Evolutionary conservation across 1,140 invertebrate species (phyloP), one percentile per base, ranked within the genome.

Genomic region (Melanaphis sacchari): DNA sequence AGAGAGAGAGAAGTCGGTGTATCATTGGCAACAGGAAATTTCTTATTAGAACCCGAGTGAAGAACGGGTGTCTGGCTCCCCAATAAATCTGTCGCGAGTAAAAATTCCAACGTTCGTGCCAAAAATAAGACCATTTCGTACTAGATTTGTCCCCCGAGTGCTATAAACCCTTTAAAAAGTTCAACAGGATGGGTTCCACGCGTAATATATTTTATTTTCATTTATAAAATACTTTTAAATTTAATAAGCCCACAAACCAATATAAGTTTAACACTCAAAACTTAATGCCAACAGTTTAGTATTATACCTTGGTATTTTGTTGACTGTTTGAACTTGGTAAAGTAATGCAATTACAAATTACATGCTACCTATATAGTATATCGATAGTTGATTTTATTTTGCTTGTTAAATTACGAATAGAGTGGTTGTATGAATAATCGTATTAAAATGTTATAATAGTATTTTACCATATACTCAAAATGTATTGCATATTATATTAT

Each of bases 21-120:
- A 49, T 82, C 90, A 92, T 92, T 82, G 90, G 90, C 90, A 54
- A 90, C 89, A 66, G 89, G 52, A 90, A 90, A 66, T 90, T 90
- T 90, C 89, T 90, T 90, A 90, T 90, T 90, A 90, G 89, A 90
- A 66, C 26, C 38, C 38, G 38, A 90, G 89, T 41, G 54, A 66
- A 90, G 89, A 66, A 90, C 89, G 89, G 89, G 52, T 41, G 89
- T 59, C 54, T 41, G 89, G 36, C 89, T 90, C 24, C 89, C 89
- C 89, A 66, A 90, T 90, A 90, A 90, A 90, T 90, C 89, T 90
- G 89, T 90, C 89, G 89, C 38, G 54, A 90, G 89, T 40, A 90
- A 91, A 82, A 91, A 82, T 91, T 76, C 76, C 90, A 43, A 49
- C 7, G 91, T 40, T 38, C 81, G 91, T 93, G 91, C 91, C 91